phyloP scores from a whole-genome alignment of 2,797 vertebrate species.

The Malacoraja senta region DNA sequence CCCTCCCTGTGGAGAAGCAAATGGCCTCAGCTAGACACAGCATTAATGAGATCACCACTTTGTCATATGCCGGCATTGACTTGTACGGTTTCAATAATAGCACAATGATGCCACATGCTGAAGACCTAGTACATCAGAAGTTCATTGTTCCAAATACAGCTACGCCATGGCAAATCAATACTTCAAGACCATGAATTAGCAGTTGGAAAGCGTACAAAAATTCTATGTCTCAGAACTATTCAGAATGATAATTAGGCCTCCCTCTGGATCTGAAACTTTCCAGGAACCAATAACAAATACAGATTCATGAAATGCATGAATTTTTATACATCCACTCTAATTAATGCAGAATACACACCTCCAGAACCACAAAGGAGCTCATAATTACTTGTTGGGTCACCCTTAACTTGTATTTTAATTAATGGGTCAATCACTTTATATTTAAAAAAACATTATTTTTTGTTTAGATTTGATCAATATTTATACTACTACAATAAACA shows the following conservation, averaged over 20 bases:
- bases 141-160: background rate
- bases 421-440: too few species aligned
- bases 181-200: background rate
- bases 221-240: background rate
- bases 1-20: background rate
- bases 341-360: background rate
- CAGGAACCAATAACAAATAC: background rate
- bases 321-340: background rate
- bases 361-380: background rate
- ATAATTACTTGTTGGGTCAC: background rate
- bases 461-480: background rate
- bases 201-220: too few species aligned
- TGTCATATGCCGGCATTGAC: background rate
- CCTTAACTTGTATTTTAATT: constrained; percentile 6
- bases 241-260: background rate
- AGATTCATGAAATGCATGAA: background rate
- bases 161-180: background rate
- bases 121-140: background rate
- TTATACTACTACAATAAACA: background rate
- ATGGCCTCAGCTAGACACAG: background rate
- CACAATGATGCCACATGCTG: background rate
- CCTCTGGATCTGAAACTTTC: background rate
- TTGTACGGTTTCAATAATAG: background rate
- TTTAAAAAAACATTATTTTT: background rate
- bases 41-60: background rate